These are phyloP conservation scores for Ursus arctos DNA, from an alignment of 2,113 vertebrate species.

Conservation along the genomic window DNA sequence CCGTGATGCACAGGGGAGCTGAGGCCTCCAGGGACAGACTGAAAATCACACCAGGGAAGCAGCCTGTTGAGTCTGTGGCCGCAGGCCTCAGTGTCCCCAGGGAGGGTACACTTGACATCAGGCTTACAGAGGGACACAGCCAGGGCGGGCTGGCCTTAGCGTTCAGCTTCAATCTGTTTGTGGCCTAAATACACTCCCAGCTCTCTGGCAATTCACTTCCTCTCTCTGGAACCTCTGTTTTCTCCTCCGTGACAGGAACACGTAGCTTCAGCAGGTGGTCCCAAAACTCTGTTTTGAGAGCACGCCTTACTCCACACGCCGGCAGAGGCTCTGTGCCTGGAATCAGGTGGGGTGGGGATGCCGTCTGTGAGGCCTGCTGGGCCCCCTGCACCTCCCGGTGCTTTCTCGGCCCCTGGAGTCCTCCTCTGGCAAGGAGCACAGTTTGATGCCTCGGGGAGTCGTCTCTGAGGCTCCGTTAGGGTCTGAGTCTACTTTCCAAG, in stretches of 20 bases:
- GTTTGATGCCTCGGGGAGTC: background rate
- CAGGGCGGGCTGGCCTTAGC: no score
- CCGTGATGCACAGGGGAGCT: background rate
- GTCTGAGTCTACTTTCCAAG: background rate
- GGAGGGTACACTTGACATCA: rapidly evolving
- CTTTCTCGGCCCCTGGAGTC: background rate
- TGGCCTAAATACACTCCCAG: background rate
- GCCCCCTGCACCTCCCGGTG: background rate
- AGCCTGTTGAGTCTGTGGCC: background rate
- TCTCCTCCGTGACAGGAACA: background rate
- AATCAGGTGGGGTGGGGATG: no score
- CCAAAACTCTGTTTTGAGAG: background rate
- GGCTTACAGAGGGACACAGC: rapidly evolving
- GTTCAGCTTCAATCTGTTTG: background rate
- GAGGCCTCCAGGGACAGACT: background rate
- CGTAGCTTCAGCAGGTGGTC: background rate
- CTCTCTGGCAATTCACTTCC: background rate
- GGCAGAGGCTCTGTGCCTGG: background rate
- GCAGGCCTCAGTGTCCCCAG: rapidly evolving
- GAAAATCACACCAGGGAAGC: background rate
- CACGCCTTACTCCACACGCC: background rate
- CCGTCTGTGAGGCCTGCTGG: background rate
- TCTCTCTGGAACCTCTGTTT: background rate
- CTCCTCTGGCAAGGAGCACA: background rate
- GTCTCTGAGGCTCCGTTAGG: background rate